phyloP scores from a whole-genome alignment of 2,797 vertebrate genomes.

The Melanotaenia boesemani region DNA sequence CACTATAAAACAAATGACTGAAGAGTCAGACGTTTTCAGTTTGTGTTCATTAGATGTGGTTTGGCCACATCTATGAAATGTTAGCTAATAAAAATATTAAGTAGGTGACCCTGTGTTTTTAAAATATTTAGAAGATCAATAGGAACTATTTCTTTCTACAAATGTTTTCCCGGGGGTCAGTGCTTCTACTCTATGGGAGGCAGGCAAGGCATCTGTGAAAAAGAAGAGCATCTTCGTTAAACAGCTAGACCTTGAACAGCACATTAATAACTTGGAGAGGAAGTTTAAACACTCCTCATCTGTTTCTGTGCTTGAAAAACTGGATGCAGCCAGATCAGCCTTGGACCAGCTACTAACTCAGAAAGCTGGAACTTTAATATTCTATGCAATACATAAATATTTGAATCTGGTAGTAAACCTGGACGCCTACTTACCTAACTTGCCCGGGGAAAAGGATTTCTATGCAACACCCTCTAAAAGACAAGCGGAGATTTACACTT shows the following conservation, averaged over 20 bases:
- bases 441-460: not conserved
- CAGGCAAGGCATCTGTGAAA: not conserved
- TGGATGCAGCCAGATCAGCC: constrained; percentile 3
- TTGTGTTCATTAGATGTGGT: too few species aligned
- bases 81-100: too few species aligned
- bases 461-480: not conserved
- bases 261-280: not conserved
- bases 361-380: not conserved
- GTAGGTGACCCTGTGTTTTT: not conserved
- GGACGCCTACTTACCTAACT: not conserved
- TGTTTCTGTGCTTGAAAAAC: not conserved
- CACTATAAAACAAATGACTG: too few species aligned
- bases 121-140: not conserved
- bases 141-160: not conserved
- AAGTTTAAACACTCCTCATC: not conserved
- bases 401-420: constrained; percentile 3
- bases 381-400: not conserved
- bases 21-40: too few species aligned
- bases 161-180: not conserved
- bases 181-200: not conserved
- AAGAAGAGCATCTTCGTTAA: not conserved
- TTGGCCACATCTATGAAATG: too few species aligned
- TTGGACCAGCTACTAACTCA: not conserved
- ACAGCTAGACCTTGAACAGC: not conserved
- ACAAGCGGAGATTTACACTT: too few species aligned